Evolutionary conservation across 2,888 invertebrate genomes (phyloP).

Genomic region (Pyrrhia umbra): DNA sequence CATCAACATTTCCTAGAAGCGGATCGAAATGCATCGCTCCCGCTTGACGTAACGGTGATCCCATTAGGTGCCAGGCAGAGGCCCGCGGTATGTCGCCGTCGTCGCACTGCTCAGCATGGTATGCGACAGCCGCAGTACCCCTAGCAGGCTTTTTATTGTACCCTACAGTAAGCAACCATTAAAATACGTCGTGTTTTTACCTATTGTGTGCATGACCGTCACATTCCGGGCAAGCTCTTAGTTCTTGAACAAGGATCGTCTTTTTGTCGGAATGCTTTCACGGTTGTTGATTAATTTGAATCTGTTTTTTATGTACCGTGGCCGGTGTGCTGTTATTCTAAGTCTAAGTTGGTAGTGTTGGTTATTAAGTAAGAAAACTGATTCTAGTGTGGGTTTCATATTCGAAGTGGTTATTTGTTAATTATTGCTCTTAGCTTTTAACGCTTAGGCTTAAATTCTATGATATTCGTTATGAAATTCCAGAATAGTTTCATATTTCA

Average conservation of each 20-base stretch:
- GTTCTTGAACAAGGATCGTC: slow-evolving; percentile 41
- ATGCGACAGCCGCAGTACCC: slow-evolving; percentile 52
- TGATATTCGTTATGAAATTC: too few species aligned
- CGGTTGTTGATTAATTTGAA: slow-evolving; percentile 45
- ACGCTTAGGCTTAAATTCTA: too few species aligned
- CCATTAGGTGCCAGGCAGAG: slow-evolving; percentile 58
- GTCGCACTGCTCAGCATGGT: slow-evolving; percentile 39
- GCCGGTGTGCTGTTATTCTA: slow-evolving; percentile 16
- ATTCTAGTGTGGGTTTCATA: neutral
- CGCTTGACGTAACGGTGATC: slow-evolving; percentile 69
- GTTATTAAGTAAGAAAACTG: slow-evolving; percentile 15
- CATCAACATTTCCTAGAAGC: slow-evolving; percentile 58
- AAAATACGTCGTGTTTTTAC: slow-evolving; percentile 58
- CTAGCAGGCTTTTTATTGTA: slow-evolving; percentile 49
- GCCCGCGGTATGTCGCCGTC: slow-evolving; percentile 55
- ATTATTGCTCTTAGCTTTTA: neutral
- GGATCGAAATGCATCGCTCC: slow-evolving; percentile 60
- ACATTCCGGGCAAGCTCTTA: slow-evolving; percentile 34
- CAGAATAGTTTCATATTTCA: too few species aligned
- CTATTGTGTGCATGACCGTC: slow-evolving; percentile 48
- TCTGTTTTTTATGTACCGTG: slow-evolving; percentile 34
- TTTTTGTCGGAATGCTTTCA: slow-evolving; percentile 53
- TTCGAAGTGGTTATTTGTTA: neutral
- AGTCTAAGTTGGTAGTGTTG: slow-evolving; percentile 8
- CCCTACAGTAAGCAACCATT: slow-evolving; percentile 53